phyloP scores from a whole-genome alignment of 2,888 invertebrate genomes.

The Megalurothrips usitatus region DNA sequence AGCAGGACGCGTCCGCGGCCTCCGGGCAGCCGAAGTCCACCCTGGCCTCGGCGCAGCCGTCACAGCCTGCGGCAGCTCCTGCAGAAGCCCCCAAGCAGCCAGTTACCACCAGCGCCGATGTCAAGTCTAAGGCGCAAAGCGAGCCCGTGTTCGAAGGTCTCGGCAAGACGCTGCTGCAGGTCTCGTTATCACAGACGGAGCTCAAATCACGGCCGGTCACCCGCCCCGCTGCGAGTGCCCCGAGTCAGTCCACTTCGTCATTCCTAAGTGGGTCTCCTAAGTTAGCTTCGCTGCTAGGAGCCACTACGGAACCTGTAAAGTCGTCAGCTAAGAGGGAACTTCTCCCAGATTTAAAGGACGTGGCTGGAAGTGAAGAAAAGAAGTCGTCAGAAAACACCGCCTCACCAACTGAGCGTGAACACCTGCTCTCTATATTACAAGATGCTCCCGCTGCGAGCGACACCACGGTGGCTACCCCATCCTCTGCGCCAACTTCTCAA shows the following conservation, averaged over 20 bases:
- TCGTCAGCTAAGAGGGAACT: neutral
- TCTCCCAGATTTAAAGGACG: neutral
- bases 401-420: neutral
- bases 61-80: neutral
- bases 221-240: neutral
- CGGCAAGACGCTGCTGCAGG: neutral
- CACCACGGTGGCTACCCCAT: neutral
- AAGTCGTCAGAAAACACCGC: neutral
- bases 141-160: neutral
- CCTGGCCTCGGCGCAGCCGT: neutral
- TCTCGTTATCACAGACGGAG: neutral
- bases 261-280: neutral
- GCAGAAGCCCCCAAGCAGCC: neutral
- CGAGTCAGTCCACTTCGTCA: neutral
- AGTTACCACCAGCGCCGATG: neutral
- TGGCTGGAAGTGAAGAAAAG: neutral
- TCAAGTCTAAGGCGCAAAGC: neutral
- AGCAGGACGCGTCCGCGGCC: neutral
- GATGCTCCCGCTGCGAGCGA: neutral
- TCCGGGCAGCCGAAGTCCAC: neutral
- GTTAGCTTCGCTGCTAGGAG: neutral
- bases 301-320: neutral
- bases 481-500: neutral
- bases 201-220: neutral
- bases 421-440: neutral